Percentiles rank a stretch among this genome's conserved stretches.
These are phyloP conservation scores for Brachynemurus nebulosus DNA, from an alignment of 2,888 invertebrate species.

Conservation along the genomic window DNA sequence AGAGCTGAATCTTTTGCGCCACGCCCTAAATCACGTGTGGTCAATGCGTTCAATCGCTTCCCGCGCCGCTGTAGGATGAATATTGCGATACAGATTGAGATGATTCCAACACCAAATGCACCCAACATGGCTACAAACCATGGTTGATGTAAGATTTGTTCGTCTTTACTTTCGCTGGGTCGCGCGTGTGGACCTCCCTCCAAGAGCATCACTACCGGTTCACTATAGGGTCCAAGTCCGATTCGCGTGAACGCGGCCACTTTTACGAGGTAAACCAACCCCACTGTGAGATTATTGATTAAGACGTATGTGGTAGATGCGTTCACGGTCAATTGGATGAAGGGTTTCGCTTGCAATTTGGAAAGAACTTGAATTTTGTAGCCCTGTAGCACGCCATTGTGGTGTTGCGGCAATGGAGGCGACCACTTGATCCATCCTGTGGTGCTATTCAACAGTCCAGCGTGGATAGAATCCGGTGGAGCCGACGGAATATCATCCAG, in stretches of 20 bases:
- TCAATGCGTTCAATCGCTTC: conserved; percentile 3
- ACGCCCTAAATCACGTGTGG: conserved; percentile 39
- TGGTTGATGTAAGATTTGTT: conserved; percentile 44
- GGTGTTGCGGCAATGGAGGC: conserved; percentile 63
- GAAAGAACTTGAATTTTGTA: conserved; percentile 6
- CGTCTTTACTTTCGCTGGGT: conserved; percentile 9
- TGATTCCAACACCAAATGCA: conserved; percentile 35
- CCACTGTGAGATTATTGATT: conserved; percentile 76
- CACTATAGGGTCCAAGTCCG: conserved; percentile 81
- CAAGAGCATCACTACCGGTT: conserved; percentile 44
- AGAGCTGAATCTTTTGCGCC: conserved; percentile 22
- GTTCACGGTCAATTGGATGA: conserved; percentile 55
- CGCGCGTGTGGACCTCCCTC: conserved; percentile 4
- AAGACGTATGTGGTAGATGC: conserved; percentile 80
- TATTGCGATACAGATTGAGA: conserved; percentile 32
- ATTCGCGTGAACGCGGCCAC: conserved; percentile 79
- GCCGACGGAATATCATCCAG: conserved; percentile 76
- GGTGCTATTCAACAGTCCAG: conserved; percentile 66
- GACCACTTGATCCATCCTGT: conserved; percentile 72
- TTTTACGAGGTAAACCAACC: conserved; percentile 74
- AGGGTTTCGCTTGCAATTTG: conserved; percentile 51
- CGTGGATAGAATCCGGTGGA: conserved; percentile 64
- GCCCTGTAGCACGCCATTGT: conserved; percentile 45
- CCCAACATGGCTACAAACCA: conserved; percentile 61
- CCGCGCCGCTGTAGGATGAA: conserved; percentile 36